phyloP scores from a whole-genome alignment of 2,113 vertebrate species.

The Mustela lutreola region DNA sequence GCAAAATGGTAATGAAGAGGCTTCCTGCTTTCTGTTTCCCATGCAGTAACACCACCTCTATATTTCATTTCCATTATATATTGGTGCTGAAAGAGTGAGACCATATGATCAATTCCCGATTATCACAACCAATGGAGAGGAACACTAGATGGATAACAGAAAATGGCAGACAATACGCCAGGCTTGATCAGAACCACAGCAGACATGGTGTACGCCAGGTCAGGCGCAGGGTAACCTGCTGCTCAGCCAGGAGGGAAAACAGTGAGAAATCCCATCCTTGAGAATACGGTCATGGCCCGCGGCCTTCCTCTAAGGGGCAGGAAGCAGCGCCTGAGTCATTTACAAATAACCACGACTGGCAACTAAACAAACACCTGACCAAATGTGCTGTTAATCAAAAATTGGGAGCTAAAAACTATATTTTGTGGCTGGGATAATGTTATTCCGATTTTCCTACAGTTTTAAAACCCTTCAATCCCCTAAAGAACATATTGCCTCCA shows the following conservation, averaged over 20 bases:
- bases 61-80: conserved; percentile 60
- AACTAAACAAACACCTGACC: conserved; percentile 20
- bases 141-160: conserved; percentile 16
- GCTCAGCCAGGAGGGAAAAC: neutral
- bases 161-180: neutral
- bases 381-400: conserved; percentile 3
- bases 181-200: neutral
- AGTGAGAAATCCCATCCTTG: neutral
- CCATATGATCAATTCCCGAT: conserved; percentile 60
- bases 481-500: neutral
- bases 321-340: neutral
- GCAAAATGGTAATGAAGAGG: neutral
- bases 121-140: conserved; percentile 38
- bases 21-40: conserved; percentile 30
- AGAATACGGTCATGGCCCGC: neutral
- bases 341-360: neutral
- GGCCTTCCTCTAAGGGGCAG: neutral
- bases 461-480: conserved; percentile 1
- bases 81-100: conserved; percentile 62
- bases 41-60: neutral
- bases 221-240: neutral
- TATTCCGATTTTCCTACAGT: neutral
- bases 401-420: neutral
- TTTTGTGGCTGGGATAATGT: neutral
- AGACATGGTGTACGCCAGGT: neutral